Evolutionary conservation across 2,113 vertebrate species (phyloP), one percentile per base, ranked within the genome.

Genomic region (Orthonyx spaldingii): DNA sequence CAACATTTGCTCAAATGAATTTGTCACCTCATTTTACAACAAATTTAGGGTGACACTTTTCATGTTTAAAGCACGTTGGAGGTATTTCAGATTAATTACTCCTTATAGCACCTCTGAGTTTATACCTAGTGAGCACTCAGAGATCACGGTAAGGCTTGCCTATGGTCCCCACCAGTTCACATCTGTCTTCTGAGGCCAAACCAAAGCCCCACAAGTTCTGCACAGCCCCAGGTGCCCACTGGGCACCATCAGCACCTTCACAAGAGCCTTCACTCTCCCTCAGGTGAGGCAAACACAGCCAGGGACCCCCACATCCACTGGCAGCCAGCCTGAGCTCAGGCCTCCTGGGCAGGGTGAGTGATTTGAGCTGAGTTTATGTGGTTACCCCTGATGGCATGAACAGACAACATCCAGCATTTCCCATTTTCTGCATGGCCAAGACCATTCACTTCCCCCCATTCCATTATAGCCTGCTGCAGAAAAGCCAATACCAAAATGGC

Each of bases 1-100:
- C 79, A 87, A 81, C 56, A 71, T 94, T 81, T 65, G 41, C 88
- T 93, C 72, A 92, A 65, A 83, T 90, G 52, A 93, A 93, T 84
- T 92, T 96, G 90, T 84, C 83, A 94, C 24, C 49, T 89, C 81
- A 77, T 84, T 95, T 90, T 92, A 61, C 57, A 78, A 89, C 64
- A 94, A 64, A 93, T 87, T 42, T 75, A 69, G 90, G 56, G 41
- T 76, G 88, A 64, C 44, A 30, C 16, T 90, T 92, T 71, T 78
- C 20, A 65, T 50, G 60, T 93, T 93, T 88, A 39, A 81, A 84
- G 49, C 41, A n/a, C 16, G 7, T 46, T 76, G 69, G 37, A 89
- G 72, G 57, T 89, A 78, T 87, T 89, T 76, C 37, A 32, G 56
- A 70, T 88, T 94, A 94, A 71, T 90, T 89, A 44, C 37, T 64